phyloP scores from a whole-genome alignment of 2,888 invertebrate genomes.

The Drosophila melanosoma region DNA sequence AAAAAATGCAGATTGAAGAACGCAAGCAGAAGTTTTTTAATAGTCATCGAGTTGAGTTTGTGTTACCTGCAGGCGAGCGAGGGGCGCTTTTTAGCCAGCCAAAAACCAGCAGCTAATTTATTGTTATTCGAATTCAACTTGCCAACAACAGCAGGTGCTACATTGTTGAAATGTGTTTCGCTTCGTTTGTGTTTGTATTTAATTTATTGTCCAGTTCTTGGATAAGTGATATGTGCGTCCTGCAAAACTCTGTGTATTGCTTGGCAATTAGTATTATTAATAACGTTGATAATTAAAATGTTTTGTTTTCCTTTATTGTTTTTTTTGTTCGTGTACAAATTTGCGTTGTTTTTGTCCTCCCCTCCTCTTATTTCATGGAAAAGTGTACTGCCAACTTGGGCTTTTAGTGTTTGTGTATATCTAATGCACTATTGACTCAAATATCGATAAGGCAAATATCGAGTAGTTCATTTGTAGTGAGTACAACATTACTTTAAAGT shows the following conservation, averaged over 20 bases:
- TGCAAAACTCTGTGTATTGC: not conserved
- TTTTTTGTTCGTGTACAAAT: conserved; percentile 32
- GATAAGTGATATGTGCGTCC: not conserved
- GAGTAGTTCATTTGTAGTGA: not conserved
- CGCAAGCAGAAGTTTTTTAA: conserved; percentile 42
- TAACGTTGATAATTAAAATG: conserved; percentile 12
- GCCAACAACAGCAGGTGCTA: conserved; percentile 42
- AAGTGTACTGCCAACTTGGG: conserved; percentile 45
- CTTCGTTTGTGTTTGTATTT: conserved; percentile 3
- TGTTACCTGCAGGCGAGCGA: conserved; percentile 37
- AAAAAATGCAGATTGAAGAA: conserved; percentile 15
- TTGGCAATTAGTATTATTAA: not conserved
- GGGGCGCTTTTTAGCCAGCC: conserved; percentile 8
- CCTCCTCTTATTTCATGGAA: conserved; percentile 42
- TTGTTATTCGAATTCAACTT: conserved; percentile 49
- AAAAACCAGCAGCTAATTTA: conserved; percentile 28
- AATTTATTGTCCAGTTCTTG: not conserved
- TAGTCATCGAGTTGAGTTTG: conserved; percentile 27
- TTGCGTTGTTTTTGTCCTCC: conserved; percentile 55
- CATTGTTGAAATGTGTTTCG: conserved; percentile 33
- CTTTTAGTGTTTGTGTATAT: conserved; percentile 38
- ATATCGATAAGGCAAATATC: conserved; percentile 21
- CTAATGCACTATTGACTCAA: not conserved
- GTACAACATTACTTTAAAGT: not conserved
- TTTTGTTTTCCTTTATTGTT: conserved; percentile 23